Conservation (phyloP, 2,113 vertebrate species). For the Ochotona princeps region DNA sequence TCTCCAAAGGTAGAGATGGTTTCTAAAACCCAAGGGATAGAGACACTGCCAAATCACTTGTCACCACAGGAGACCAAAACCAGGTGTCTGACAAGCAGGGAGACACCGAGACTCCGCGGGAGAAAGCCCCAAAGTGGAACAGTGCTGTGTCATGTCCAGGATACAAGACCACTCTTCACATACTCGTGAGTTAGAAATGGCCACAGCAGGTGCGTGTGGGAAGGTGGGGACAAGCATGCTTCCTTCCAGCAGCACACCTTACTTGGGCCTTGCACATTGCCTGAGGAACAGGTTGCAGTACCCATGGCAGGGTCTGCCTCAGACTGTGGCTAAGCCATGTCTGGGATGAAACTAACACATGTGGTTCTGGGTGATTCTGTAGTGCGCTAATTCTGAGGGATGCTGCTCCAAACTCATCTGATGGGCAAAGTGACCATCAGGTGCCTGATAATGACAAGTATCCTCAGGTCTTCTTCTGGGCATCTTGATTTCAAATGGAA, state of each 20-base stretch:
- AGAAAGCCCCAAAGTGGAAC: background rate
- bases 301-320: background rate
- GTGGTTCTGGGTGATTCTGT: background rate
- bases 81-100: background rate
- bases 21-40: background rate
- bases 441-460: background rate
- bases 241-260: background rate
- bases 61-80: background rate
- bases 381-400: background rate
- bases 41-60: background rate
- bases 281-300: no score
- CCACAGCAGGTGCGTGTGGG: background rate
- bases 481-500: background rate
- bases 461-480: background rate
- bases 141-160: fast-evolving
- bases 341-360: background rate
- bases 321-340: background rate
- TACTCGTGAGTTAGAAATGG: background rate
- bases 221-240: background rate
- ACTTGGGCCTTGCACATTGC: background rate
- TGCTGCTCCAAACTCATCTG: background rate
- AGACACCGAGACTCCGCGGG: background rate
- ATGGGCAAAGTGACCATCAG: background rate
- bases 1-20: background rate
- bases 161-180: background rate